These are phyloP conservation scores for Oryzias dopingdopingensis DNA, from an alignment of 2,797 vertebrate species.

Conservation along the genomic window DNA sequence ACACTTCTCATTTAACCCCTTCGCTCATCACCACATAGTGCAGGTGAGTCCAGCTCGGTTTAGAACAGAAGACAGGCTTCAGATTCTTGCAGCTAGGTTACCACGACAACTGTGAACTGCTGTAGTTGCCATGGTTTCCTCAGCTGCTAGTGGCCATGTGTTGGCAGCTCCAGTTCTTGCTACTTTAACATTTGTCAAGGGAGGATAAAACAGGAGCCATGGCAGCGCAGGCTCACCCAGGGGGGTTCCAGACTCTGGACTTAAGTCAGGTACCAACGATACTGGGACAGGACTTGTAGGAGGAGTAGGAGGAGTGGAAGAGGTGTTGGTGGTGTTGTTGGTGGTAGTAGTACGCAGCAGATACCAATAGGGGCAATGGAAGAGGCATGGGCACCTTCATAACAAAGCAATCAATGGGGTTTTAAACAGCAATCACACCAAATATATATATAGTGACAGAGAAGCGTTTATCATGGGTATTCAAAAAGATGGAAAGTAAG, in stretches of 20 bases:
- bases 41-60: conserved; percentile 54
- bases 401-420: conserved; percentile 88
- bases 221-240: conserved; percentile 54
- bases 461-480: conserved; percentile 71
- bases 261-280: conserved; percentile 79
- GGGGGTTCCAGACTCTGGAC: conserved; percentile 69
- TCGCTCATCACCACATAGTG: conserved; percentile 38
- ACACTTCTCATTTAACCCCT: conserved; percentile 25
- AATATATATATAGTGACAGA: conserved; percentile 77
- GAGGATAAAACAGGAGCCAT: conserved; percentile 41
- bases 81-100: conserved; percentile 41
- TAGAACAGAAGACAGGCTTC: conserved; percentile 49
- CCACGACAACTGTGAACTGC: conserved; percentile 59
- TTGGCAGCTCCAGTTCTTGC: conserved; percentile 52
- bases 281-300: conserved; percentile 80
- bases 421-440: conserved; percentile 84
- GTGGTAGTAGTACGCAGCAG: conserved; percentile 79
- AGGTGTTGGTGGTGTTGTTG: conserved; percentile 66
- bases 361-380: conserved; percentile 86
- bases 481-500: conserved; percentile 61
- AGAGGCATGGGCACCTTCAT: conserved; percentile 86
- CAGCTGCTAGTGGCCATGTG: conserved; percentile 41
- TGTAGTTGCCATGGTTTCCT: conserved; percentile 58
- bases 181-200: conserved; percentile 48
- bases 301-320: conserved; percentile 75